A percentile compares a stretch with the other conserved stretches of the same genome.
phyloP scores from a whole-genome alignment of 2,113 vertebrate species.

The Ia io region DNA sequence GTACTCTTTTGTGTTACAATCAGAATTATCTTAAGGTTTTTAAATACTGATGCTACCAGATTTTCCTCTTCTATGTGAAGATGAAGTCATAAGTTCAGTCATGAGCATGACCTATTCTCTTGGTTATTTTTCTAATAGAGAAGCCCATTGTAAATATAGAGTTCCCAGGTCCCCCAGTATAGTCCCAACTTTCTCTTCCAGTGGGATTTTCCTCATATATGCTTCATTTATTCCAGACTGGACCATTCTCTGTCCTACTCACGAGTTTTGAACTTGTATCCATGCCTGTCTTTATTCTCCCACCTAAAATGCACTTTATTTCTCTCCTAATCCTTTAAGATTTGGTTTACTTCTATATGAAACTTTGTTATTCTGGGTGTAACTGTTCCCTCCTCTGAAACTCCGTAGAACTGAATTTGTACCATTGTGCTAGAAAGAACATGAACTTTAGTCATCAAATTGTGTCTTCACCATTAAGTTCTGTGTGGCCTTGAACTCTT shows the following conservation, averaged over 20 bases:
- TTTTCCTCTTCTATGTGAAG: not conserved
- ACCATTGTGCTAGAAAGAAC: not conserved
- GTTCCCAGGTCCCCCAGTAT: not conserved
- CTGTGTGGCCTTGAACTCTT: not conserved
- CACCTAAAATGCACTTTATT: not conserved
- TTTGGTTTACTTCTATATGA: not conserved
- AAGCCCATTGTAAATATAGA: not conserved
- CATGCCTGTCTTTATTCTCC: not conserved
- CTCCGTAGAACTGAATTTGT: not conserved
- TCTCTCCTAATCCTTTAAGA: not conserved
- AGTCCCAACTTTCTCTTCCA: not conserved
- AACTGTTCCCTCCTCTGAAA: not conserved
- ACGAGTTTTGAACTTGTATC: not conserved
- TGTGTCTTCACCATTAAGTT: not conserved
- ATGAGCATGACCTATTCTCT: not conserved
- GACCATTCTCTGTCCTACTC: not conserved
- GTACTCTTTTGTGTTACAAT: conserved; percentile 5
- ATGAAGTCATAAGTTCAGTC: not conserved
- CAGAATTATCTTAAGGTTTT: not conserved
- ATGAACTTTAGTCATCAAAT: not conserved
- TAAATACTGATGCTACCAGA: not conserved
- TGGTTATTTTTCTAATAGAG: not conserved
- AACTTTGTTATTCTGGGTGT: not conserved
- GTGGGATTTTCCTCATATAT: not conserved
- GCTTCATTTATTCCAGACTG: not conserved